These are phyloP conservation scores for Parasteatoda lunata DNA, from an alignment of 2,888 invertebrate species.

Conservation along the genomic window DNA sequence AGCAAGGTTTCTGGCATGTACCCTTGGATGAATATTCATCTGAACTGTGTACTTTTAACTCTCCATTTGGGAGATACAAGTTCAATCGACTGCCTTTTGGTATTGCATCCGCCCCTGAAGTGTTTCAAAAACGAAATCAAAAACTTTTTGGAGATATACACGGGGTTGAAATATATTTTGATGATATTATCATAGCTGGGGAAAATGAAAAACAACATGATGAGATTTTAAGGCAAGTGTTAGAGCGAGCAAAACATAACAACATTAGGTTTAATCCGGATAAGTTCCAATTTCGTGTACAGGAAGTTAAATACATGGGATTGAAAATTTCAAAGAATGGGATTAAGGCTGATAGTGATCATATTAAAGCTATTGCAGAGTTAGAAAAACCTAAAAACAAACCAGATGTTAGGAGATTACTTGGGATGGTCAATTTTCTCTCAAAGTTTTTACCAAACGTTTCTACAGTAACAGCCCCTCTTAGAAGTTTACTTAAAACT, in stretches of 20 bases:
- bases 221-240: background rate
- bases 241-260: conserved; percentile 1
- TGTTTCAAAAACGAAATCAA: conserved; percentile 8
- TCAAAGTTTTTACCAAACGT: background rate
- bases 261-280: background rate
- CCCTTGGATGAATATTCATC: background rate
- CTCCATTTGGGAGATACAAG: conserved; percentile 9
- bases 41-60: conserved; percentile 25
- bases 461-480: background rate
- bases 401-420: background rate
- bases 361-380: background rate
- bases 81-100: conserved; percentile 4
- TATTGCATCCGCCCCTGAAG: conserved; percentile 9
- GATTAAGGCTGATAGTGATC: background rate
- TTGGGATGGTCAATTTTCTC: background rate
- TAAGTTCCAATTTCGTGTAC: background rate
- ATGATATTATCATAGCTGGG: too few species aligned
- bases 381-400: background rate
- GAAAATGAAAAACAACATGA: conserved; percentile 1
- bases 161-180: conserved; percentile 20
- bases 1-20: background rate
- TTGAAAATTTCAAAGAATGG: background rate
- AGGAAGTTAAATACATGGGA: background rate
- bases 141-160: conserved; percentile 20
- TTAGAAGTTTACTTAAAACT: background rate